A percentile compares a stretch with the other conserved stretches of the same genome.
phyloP scores from a whole-genome alignment of 1,140 invertebrate species.

The Trinorchestia longiramus region DNA sequence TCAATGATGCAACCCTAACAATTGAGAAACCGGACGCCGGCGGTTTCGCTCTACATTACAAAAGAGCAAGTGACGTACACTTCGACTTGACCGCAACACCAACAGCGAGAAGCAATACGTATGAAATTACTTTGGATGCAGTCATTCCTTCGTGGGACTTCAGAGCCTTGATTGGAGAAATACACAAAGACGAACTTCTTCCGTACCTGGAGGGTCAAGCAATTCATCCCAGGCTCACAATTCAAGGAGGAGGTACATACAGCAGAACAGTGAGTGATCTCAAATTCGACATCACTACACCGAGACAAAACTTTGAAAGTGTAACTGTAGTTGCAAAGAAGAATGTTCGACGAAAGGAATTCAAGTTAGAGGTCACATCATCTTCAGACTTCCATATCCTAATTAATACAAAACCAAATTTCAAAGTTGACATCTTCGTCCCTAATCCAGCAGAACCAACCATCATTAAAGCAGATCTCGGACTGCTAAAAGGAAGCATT shows the following conservation, averaged over 20 bases:
- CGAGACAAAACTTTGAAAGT: background rate
- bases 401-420: background rate
- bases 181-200: slow-evolving; percentile 49
- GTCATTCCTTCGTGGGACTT: slow-evolving; percentile 61
- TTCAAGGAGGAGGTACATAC: slow-evolving; percentile 14
- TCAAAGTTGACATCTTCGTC: slow-evolving; percentile 18
- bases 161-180: slow-evolving; percentile 45
- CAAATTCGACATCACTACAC: slow-evolving; percentile 1
- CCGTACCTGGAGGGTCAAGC: slow-evolving; percentile 51
- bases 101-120: background rate
- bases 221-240: background rate
- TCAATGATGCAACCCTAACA: slow-evolving; percentile 56
- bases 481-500: background rate
- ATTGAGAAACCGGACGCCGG: slow-evolving; percentile 49
- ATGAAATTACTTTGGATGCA: slow-evolving; percentile 59
- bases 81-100: slow-evolving; percentile 38
- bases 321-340: background rate
- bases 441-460: slow-evolving; percentile 39
- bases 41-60: slow-evolving; percentile 57
- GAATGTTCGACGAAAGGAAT: background rate
- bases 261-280: background rate
- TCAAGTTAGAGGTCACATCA: slow-evolving; percentile 5
- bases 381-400: background rate
- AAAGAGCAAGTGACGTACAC: slow-evolving; percentile 57
- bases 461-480: slow-evolving; percentile 7